Conservation (phyloP, 2,113 vertebrate genomes). For the Centropus bengalensis region DNA sequence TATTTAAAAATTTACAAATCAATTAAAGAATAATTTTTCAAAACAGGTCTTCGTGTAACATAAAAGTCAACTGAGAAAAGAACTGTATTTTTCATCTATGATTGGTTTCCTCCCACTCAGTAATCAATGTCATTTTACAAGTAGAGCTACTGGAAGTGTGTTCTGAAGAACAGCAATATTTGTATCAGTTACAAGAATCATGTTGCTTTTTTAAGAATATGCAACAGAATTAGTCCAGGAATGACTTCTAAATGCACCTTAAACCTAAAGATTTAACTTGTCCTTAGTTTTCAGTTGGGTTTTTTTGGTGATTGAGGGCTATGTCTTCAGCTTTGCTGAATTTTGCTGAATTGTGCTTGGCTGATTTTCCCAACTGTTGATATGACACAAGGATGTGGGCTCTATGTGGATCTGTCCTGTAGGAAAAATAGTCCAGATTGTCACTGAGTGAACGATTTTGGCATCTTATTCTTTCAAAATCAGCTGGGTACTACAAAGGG, state of each 20-base stretch:
- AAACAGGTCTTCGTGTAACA: neutral
- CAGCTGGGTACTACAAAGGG: neutral
- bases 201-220: neutral
- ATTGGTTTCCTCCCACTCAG: neutral
- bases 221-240: neutral
- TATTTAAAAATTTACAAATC: neutral
- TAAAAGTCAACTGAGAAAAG: neutral
- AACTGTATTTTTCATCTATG: neutral
- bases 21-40: neutral
- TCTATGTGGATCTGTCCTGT: neutral
- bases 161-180: neutral
- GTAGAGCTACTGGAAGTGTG: neutral
- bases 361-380: neutral
- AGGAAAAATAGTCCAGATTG: neutral
- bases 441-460: neutral
- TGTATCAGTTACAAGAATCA: neutral
- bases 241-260: neutral
- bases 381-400: neutral
- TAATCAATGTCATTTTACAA: neutral
- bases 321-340: neutral
- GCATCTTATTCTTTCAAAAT: neutral
- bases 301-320: neutral
- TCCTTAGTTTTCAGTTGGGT: neutral
- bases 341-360: neutral
- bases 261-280: neutral